Evolutionary conservation across 2,113 vertebrate genomes (phyloP), one percentile per base, ranked within the genome.

Genomic region (Balaeniceps rex): DNA sequence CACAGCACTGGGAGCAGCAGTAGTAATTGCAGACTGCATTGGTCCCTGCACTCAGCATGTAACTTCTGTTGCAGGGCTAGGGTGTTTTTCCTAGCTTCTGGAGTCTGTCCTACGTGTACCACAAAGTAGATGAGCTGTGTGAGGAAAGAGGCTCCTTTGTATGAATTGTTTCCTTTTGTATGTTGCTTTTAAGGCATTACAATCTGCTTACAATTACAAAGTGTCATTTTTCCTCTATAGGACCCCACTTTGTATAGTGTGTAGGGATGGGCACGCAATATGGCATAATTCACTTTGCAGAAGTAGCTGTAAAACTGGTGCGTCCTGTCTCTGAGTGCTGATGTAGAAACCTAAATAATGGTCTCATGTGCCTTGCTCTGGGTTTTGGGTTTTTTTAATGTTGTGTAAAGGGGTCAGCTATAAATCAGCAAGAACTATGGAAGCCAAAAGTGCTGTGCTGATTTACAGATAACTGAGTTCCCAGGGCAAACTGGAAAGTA

Each of bases 391-490:
- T 33, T 34, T 4, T 52, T 88, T 66, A 24, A 14, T 72, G 42
- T 77, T 80, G 75, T 88, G 40, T 64, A 74, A 90, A 90, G 52
- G 47, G 69, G 65, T 90, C 83, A 61, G 47, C 86, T 88, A 52
- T 90, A 97, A 95, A 94, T 96, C 83, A 91, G 52, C 51, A 79
- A 54, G 92, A 92, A 31, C 83, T 75, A 44, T 44, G 49, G 88
- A 92, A 96, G 82, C 64, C 68, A 63, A n/a, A 90, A 93, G 25
- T 42, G 26, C 76, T 92, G 29, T 38, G 34, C 64, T 92, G 88
- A 92, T 95, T 93, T 95, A 96, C 85, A 78, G 70, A 74, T 69
- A 83, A 83, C 86, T 40, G 44, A 64, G 51, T 78, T 95, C 47
- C 52, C n/a, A 40, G 60, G 69, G 83, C 80, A 93, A 92, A 86